Base-by-base conservation (phyloP, 2,797 vertebrate species). In the Pseudomugil gertrudae region DNA sequence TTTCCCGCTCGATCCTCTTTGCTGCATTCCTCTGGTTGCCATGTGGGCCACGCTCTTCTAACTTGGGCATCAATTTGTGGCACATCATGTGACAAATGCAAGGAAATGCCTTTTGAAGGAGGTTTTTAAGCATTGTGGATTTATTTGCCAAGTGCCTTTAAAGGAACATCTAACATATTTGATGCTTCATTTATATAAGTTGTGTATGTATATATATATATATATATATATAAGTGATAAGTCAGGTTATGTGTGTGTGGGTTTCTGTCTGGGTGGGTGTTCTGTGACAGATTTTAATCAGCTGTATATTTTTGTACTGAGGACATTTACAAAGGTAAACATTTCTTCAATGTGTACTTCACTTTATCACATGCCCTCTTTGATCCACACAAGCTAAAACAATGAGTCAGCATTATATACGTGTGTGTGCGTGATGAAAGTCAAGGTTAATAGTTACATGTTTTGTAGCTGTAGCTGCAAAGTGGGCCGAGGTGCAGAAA, bases 11-110 rank as follows among this genome's bases (percentile, higher is more conserved):
- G 30, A 48, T 56, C 52, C 40, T 13, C 1, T 21, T 66, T 52
- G 47, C 58, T 53, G 53, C 59, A n/a, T 57, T 54, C 29, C 58
- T 76, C 38, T 23, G 10, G 61, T 58, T 77, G 65, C 72, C 78
- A 65, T 69, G 62, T 69, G 45, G 29, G 67, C 47, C 32, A 29
- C 15, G 64, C 54, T 65, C 54, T 62, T 62, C 69, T 66, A 61
- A 79, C 57, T 68, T 63, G 43, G 64, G 47, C 61, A 52, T 81
- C 72, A 75, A 53, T 62, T 67, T 78, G 59, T 63, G 61, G 52
- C 78, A 59, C 50, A 50, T 65, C 54, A 64, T 47, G 50, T 67
- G 62, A 66, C 13, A 48, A 79, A 68, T 29, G 63, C 64, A 57
- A 48, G 4, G 50, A 56, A 19, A 60, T n/a, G 45, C 30, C 32